These are phyloP conservation scores for Gallinago jamesoni DNA, from an alignment of 2,113 vertebrate species.

Conservation along the genomic window DNA sequence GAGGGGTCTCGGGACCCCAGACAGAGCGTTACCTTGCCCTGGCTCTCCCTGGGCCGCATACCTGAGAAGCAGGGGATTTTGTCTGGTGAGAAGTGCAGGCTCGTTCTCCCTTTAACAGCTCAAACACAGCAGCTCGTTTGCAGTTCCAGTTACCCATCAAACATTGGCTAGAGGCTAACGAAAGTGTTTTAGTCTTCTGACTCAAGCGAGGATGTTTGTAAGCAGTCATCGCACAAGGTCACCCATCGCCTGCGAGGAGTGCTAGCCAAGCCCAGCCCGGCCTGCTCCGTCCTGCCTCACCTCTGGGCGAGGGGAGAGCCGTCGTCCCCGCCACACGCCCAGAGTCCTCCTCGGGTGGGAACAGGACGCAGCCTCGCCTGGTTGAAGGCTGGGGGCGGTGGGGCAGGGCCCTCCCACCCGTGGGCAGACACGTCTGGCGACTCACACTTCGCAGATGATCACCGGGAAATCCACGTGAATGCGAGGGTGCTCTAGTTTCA, in stretches of 20 bases:
- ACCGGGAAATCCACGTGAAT: constrained; percentile 97
- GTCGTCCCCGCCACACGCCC: neutral
- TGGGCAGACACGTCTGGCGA: neutral
- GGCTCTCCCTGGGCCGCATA: constrained; percentile 26
- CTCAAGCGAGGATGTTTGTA: constrained; percentile 41
- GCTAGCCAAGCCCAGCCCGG: neutral
- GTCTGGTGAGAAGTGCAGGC: constrained; percentile 29
- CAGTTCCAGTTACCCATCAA: constrained; percentile 53
- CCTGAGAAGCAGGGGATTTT: constrained; percentile 54
- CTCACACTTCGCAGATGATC: constrained; percentile 94
- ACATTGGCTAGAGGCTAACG: constrained; percentile 21
- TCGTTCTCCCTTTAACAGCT: constrained; percentile 34
- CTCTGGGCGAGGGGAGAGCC: neutral
- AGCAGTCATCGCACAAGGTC: constrained; percentile 27
- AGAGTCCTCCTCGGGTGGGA: constrained; percentile 37
- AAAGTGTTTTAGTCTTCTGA: constrained; percentile 44
- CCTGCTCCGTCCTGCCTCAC: neutral
- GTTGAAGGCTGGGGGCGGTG: neutral
- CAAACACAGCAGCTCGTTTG: constrained; percentile 11
- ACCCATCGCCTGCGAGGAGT: neutral
- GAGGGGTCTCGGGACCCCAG: neutral
- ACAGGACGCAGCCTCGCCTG: neutral
- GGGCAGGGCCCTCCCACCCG: neutral
- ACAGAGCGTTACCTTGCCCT: neutral
- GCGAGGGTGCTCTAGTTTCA: constrained; percentile 92